Base-by-base conservation (phyloP, 2,113 vertebrate species). In the Cepphus grylle region DNA sequence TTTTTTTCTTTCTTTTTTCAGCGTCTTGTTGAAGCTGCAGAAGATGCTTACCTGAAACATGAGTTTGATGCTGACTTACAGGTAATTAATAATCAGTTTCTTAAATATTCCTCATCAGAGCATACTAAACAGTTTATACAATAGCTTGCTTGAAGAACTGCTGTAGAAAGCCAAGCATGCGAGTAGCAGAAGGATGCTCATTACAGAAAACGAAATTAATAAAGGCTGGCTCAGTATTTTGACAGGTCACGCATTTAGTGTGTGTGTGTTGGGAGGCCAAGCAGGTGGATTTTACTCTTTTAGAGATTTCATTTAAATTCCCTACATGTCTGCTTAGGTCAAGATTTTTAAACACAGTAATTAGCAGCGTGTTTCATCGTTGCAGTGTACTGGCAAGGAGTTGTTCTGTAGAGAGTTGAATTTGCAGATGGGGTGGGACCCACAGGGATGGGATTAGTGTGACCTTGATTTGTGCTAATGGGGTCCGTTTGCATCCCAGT, bases 1-100 rank as follows among this genome's bases (percentile, higher is more conserved):
- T 62, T 65, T 40, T n/a, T 22, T 42, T n/a, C 9, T 55, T 69
- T 4, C 2, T 70, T 77, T 96, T 98, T 92, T 4, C 70, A 99
- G 99, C 98, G 99, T 65, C 98, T 99, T 53, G 99, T 99, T 29
- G 99, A 99, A 94, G 99, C 99, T 66, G 99, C 99, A 78, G 99
- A 99, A 95, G 99, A 99, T 87, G 99, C 99, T 61, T 99, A 99
- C 73, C 97, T 99, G 83, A 99, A 99, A 93, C 99, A 99, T 5
- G 99, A 99, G 70, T 99, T 99, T 93, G 99, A 99, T 95, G 99
- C 99, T 84, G 97, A 99, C 88, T 97, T 99, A 38, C 99, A 99
- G 99, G 99, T 99, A 98, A 98, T 49, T 69, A 95, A 50, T 69
- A 77, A 56, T 87, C 58, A 16, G 32, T 74, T 94, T 53, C 30